Conservation (phyloP, 30 jellyfish, hydroid and myxozoan genomes). For the Hydractinia symbiolongicarpus region DNA sequence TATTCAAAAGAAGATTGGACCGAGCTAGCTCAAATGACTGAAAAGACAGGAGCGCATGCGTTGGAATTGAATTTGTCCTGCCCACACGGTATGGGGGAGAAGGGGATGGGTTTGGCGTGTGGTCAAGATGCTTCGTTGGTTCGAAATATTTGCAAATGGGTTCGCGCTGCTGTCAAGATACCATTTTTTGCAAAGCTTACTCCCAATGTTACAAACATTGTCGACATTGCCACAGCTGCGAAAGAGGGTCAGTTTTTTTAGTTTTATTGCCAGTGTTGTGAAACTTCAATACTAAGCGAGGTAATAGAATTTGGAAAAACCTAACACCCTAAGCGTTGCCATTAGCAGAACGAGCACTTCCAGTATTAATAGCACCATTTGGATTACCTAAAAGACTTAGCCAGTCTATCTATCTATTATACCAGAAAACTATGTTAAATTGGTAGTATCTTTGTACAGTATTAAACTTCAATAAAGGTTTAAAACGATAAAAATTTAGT, state of each 20-base stretch:
- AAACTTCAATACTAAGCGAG: no score
- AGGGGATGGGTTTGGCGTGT: slow-evolving; percentile 98
- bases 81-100: slow-evolving; percentile 99
- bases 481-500: no score
- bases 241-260: slow-evolving; percentile 56
- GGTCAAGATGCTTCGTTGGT: slow-evolving; percentile 89
- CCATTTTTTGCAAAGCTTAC: slow-evolving; percentile 97
- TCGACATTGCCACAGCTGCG: slow-evolving; percentile 89
- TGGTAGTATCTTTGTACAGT: no score
- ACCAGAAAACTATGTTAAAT: no score
- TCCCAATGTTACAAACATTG: slow-evolving; percentile 91
- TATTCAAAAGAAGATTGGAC: slow-evolving; percentile 88
- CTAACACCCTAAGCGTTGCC: no score
- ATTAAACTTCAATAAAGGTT: no score
- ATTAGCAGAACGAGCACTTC: no score
- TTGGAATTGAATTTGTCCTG: slow-evolving; percentile 88
- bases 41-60: slow-evolving; percentile 92
- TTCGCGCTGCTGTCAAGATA: slow-evolving; percentile 77
- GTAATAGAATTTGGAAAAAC: no score
- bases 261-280: no score
- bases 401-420: no score
- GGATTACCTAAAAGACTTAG: no score
- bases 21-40: slow-evolving; percentile 66
- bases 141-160: slow-evolving; percentile 93
- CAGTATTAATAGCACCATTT: no score